phyloP scores from a whole-genome alignment of 1,140 invertebrate genomes.

The Drosophila rufa region DNA sequence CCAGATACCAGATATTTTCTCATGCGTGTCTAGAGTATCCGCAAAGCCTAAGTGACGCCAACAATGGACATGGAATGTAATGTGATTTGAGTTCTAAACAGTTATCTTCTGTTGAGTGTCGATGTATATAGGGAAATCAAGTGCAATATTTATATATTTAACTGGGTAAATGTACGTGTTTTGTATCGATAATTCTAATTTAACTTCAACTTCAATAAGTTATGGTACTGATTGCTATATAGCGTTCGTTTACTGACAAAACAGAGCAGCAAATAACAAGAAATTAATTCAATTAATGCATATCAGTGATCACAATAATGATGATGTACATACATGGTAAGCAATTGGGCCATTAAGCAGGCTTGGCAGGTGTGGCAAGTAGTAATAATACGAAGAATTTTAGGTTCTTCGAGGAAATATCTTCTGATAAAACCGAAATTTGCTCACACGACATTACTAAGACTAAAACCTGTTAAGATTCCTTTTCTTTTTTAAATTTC shows the following conservation, averaged over 20 bases:
- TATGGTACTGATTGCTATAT: slow-evolving; percentile 31
- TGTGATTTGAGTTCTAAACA: slow-evolving; percentile 34
- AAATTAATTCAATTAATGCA: slow-evolving; percentile 75
- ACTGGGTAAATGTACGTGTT: slow-evolving; percentile 14
- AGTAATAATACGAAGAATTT: neutral
- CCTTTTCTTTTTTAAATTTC: neutral
- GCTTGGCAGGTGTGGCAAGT: neutral
- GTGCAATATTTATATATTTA: slow-evolving; percentile 13
- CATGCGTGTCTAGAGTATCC: slow-evolving; percentile 23
- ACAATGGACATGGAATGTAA: slow-evolving; percentile 25
- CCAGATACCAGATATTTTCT: slow-evolving; percentile 22
- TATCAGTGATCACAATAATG: slow-evolving; percentile 73
- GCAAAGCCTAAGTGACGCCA: slow-evolving; percentile 17
- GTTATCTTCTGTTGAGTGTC: slow-evolving; percentile 21
- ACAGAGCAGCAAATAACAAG: slow-evolving; percentile 3
- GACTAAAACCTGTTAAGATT: neutral
- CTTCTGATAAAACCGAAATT: neutral
- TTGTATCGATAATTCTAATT: slow-evolving; percentile 33
- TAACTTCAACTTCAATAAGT: slow-evolving; percentile 30
- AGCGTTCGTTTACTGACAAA: slow-evolving; percentile 16
- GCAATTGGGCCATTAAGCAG: slow-evolving; percentile 16
- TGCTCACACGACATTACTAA: slow-evolving; percentile 10
- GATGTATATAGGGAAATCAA: slow-evolving; percentile 2
- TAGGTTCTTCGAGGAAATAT: neutral
- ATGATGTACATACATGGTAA: slow-evolving; percentile 37